These are phyloP conservation scores for Sula dactylatra DNA, from an alignment of 2,113 vertebrate genomes.

Conservation along the genomic window DNA sequence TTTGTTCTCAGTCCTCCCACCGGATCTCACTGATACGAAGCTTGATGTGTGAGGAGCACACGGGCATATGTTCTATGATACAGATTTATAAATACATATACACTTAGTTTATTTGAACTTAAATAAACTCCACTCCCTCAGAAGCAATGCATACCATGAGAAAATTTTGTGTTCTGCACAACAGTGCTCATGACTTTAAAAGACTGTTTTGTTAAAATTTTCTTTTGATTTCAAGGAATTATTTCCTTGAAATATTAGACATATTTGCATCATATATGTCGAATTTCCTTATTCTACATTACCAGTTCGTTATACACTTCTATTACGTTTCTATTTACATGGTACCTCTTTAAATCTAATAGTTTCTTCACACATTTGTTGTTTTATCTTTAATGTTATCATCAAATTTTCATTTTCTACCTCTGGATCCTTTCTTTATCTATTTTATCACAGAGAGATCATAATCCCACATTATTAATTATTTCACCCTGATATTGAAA, in stretches of 20 bases:
- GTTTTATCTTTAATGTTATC: not conserved
- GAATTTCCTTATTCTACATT: not conserved
- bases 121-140: not conserved
- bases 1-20: not conserved
- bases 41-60: not conserved
- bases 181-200: not conserved
- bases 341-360: not conserved
- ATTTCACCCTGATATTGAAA: not conserved
- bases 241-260: not conserved
- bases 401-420: not conserved
- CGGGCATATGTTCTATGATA: not conserved
- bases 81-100: not conserved
- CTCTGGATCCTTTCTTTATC: not conserved
- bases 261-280: not conserved
- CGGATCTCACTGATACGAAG: not conserved
- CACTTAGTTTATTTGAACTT: not conserved
- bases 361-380: not conserved
- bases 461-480: not conserved
- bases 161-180: not conserved
- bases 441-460: not conserved
- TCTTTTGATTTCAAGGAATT: not conserved
- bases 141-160: not conserved
- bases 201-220: not conserved
- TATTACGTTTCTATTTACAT: not conserved
- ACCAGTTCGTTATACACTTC: not conserved